phyloP scores from a whole-genome alignment of 1,140 invertebrate species.

The Leptinotarsa defecta region DNA sequence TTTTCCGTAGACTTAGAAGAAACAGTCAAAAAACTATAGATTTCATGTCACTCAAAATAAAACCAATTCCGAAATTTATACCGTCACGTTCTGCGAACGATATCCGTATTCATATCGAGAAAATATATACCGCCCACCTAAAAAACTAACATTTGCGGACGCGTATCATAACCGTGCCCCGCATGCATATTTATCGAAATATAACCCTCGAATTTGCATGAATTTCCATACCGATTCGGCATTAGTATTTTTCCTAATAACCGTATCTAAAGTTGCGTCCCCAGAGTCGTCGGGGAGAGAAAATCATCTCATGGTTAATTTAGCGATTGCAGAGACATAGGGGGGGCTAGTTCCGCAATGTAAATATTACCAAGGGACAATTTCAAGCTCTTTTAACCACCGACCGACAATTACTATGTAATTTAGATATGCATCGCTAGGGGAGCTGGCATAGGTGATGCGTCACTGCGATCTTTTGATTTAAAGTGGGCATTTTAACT shows the following conservation, averaged over 20 bases:
- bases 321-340: constrained; percentile 45
- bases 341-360: constrained; percentile 43
- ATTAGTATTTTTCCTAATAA: constrained; percentile 36
- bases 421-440: constrained; percentile 54
- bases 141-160: constrained; percentile 16
- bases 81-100: no score
- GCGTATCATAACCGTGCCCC: not conserved
- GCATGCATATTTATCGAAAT: constrained; percentile 12
- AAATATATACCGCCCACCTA: not conserved
- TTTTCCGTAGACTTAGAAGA: no score
- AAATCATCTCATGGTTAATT: constrained; percentile 55
- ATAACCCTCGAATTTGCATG: constrained; percentile 29
- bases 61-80: no score
- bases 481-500: constrained; percentile 25
- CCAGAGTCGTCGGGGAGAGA: constrained; percentile 28
- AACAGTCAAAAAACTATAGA: no score
- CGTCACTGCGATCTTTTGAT: constrained; percentile 16
- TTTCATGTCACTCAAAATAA: no score
- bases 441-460: not conserved
- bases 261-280: constrained; percentile 38
- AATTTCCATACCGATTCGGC: constrained; percentile 34
- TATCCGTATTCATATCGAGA: not conserved
- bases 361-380: constrained; percentile 54
- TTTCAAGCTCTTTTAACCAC: constrained; percentile 57
- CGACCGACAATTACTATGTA: constrained; percentile 53